These are phyloP conservation scores for Rhamnusium bicolor DNA, from an alignment of 2,888 invertebrate species.

Conservation along the genomic window DNA sequence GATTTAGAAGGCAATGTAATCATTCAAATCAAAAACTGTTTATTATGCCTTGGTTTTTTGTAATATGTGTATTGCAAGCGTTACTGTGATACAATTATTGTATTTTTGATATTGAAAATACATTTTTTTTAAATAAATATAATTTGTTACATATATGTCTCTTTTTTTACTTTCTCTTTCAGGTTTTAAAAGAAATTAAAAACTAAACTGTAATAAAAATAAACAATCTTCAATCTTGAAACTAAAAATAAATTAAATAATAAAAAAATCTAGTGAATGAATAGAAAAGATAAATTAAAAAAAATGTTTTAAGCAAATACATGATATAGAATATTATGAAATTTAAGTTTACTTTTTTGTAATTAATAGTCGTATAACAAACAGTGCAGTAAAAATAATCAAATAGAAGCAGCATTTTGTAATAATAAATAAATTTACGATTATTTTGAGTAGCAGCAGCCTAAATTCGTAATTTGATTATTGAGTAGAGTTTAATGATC, in stretches of 20 bases:
- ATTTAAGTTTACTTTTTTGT: too few relatives aligned
- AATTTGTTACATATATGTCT: constrained; percentile 47
- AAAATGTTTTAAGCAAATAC: too few relatives aligned
- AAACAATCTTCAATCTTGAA: neutral
- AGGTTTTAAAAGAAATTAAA: neutral
- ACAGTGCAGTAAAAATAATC: too few relatives aligned
- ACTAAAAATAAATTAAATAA: too few relatives aligned
- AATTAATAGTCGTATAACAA: too few relatives aligned
- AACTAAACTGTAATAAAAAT: neutral
- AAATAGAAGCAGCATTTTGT: too few relatives aligned
- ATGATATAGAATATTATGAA: too few relatives aligned
- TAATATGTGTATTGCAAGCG: constrained; percentile 66
- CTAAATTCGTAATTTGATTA: too few relatives aligned
- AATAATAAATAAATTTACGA: too few relatives aligned
- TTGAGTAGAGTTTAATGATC: too few relatives aligned
- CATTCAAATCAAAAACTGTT: constrained; percentile 48
- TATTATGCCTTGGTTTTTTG: constrained; percentile 53
- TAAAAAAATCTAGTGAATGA: neutral
- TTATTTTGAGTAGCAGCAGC: too few relatives aligned
- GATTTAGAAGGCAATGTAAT: constrained; percentile 55
- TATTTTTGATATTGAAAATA: constrained; percentile 57
- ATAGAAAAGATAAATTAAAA: neutral
- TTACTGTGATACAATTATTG: constrained; percentile 67
- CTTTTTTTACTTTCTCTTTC: constrained; percentile 31
- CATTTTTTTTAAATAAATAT: constrained; percentile 59